Base-by-base conservation (phyloP, 2,113 vertebrate genomes). In the Burhinus oedicnemus region DNA sequence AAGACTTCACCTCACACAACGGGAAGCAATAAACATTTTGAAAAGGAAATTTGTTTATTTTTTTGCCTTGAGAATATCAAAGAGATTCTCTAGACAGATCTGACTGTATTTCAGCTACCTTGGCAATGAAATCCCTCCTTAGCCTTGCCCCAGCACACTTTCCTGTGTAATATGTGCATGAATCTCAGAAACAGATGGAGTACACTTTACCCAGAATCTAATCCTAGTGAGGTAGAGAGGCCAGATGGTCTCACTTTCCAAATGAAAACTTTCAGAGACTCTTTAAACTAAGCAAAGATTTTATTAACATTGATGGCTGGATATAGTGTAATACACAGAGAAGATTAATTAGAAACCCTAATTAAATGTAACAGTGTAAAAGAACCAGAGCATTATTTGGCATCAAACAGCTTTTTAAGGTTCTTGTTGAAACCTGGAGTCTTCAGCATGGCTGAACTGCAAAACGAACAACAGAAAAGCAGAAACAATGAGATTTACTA, bases 341-440 rank as follows among this genome's bases (percentile, higher is more conserved):
- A 97, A 97, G 97, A 97, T 95, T 97, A 97, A 98, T 98, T 96
- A 92, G 96, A 95, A 96, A 96, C 83, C 70, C 71, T 97, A 95
- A 97, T 98, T 97, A 97, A 95, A 97, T 75, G 94, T 92, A 98
- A 60, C 96, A 92, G 40, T 80, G 77, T 94, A 96, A 95, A 97
- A 97, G 89, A 93, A 85, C 20, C 40, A 62, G 89, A 90, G 75
- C 76, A 69, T 32, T 83, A 38, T 84, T 92, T 97, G 96, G 97
- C 96, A 97, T 91, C 75, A 90, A 97, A 87, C 51, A 75, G 66
- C 70, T 42, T 93, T 91, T 89, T 94, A 92, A 85, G 90, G 81
- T 80, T 87, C 87, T 79, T 64, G 27, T 78, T 97, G 68, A 86
- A 88, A 81, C 40, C 83, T 91, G 81, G 68, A 92, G 25, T 70